Conservation (phyloP, 2,797 vertebrate species). For the Morus bassanus region DNA sequence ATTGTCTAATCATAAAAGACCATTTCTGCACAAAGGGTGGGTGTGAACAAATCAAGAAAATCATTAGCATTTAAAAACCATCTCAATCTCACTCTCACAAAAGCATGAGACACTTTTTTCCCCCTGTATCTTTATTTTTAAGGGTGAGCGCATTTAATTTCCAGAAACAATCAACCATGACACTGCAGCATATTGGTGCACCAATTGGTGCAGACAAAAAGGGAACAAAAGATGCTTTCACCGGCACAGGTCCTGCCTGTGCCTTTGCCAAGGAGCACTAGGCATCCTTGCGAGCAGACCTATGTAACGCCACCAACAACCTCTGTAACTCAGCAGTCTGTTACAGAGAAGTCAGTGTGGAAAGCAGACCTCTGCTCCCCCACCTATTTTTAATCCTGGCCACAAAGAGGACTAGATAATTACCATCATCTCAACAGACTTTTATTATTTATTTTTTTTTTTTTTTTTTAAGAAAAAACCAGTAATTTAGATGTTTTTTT, state of each 20-base stretch:
- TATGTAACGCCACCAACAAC: rapidly evolving
- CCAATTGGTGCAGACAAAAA: background rate
- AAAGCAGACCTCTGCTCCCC: background rate
- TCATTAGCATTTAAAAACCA: background rate
- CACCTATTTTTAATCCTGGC: too few relatives aligned
- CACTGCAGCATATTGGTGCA: background rate
- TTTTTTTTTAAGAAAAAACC: too few relatives aligned
- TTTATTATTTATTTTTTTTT: too few relatives aligned
- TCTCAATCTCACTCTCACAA: background rate
- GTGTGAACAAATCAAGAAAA: background rate
- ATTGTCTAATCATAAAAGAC: background rate
- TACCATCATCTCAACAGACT: background rate
- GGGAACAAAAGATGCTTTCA: background rate
- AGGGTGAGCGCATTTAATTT: background rate
- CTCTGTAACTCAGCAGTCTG: too few relatives aligned
- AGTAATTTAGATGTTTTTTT: background rate
- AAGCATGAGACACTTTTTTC: rapidly evolving
- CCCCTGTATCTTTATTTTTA: rapidly evolving
- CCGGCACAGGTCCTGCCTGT: rapidly evolving
- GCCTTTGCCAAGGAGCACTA: background rate
- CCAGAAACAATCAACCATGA: background rate
- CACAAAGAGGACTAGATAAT: background rate
- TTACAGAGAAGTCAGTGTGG: background rate
- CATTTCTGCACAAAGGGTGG: background rate
- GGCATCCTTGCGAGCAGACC: too few relatives aligned